Evolutionary conservation across 2,888 invertebrate genomes (phyloP).

Genomic region (Leptinotarsa rubiginosa): DNA sequence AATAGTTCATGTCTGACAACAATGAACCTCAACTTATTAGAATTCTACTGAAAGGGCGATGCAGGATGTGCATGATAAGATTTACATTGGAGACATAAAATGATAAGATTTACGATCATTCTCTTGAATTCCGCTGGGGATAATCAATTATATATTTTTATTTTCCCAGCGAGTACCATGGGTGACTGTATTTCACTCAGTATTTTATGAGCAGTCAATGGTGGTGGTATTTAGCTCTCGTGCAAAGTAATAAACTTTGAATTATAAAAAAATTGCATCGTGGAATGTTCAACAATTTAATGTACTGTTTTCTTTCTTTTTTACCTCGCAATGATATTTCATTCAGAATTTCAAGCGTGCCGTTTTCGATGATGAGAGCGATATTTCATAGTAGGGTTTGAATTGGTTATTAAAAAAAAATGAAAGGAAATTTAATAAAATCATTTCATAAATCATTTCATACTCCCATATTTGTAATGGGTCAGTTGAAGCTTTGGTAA

Average conservation of each 20-base stretch:
- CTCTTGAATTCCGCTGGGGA: conserved; percentile 5
- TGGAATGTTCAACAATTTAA: not conserved
- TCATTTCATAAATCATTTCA: no score
- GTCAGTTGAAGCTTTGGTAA: no score
- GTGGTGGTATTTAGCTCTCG: not conserved
- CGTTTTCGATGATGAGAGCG: no score
- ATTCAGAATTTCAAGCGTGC: no score
- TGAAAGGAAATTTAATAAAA: no score
- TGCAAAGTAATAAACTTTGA: not conserved
- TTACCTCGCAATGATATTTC: no score
- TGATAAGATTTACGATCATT: conserved; percentile 17
- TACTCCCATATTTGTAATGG: no score
- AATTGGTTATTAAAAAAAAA: no score
- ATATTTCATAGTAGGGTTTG: no score
- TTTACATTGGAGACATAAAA: conserved; percentile 18
- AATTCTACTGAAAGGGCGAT: conserved; percentile 12
- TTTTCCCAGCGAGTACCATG: not conserved
- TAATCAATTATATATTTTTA: conserved; percentile 15
- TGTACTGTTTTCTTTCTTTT: not conserved
- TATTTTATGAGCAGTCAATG: conserved; percentile 7
- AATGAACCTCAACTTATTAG: conserved; percentile 12
- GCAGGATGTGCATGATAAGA: conserved; percentile 20
- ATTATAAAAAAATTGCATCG: not conserved
- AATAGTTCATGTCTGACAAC: conserved; percentile 17
- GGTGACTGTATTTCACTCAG: conserved; percentile 13